Evolutionary conservation across 2,888 invertebrate species (phyloP), one percentile per base, ranked within the genome.

Genomic region (Drosophila histrio): DNA sequence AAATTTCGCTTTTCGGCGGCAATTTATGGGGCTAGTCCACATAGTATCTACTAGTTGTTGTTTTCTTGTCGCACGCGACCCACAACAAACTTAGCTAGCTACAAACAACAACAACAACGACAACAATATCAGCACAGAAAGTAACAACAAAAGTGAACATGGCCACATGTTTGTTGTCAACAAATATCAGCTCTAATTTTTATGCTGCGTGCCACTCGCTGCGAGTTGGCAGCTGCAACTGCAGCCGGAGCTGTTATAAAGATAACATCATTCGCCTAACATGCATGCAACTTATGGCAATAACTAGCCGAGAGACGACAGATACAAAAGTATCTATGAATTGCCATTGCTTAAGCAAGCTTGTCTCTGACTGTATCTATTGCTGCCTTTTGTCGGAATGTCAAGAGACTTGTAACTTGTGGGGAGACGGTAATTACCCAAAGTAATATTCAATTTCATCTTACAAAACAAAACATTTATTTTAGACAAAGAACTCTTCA

Each of bases 381-480:
- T 47, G 41, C 30, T 61, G 62, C 7, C 58, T 77, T 86, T 87
- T 89, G 90, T 89, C 87, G 89, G 89, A 90, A 83, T 80, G 87
- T 89, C 89, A 90, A 86, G 79, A 88, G 85, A 89, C 85, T 87
- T 77, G 79, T 62, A 28, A 28, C 26, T 44, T 28, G 15, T 44
- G 11, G 26, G 7, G 7, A 21, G 44, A n/a, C 44, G 41, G 17
- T 30, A 39, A 73, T 66, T 39, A 41, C 34, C 50, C n/a, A 15
- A 72, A 34, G 39, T 21, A 3, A 26, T 26, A 15, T 43, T 26
- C 24, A 43, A 17, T 26, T 26, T 15, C n/a, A n/a, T n/a, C n/a
- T n/a, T n/a, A n/a, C n/a, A n/a, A n/a, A n/a, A n/a, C n/a, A n/a
- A n/a, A n/a, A n/a, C n/a, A n/a, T n/a, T n/a, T n/a, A n/a, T n/a